Evolutionary conservation across 1,140 invertebrate species (phyloP).

Genomic region (Aphelinus certus): DNA sequence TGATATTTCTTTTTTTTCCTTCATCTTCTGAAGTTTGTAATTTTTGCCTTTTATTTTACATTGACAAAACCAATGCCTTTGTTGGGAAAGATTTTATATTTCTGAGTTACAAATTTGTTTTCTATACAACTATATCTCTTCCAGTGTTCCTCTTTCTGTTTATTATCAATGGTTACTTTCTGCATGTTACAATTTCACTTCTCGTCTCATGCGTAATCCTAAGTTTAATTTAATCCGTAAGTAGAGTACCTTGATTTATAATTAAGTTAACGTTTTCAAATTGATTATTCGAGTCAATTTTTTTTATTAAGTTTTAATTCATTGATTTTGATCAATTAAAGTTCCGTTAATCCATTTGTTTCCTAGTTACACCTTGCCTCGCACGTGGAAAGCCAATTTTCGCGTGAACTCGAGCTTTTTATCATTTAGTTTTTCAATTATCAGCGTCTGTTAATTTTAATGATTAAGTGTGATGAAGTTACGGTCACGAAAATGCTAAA

Average conservation of each 20-base stretch:
- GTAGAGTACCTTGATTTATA: conserved; percentile 31
- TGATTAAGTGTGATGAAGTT: conserved; percentile 23
- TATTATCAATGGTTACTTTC: conserved; percentile 17
- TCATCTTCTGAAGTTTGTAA: too few relatives aligned
- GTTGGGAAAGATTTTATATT: conserved; percentile 17
- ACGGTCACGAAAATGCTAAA: not conserved
- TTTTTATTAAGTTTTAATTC: conserved; percentile 32
- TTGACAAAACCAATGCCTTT: conserved; percentile 12
- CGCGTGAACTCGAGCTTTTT: conserved; percentile 42
- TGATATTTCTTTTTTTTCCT: conserved; percentile 19
- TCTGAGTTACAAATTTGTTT: conserved; percentile 21
- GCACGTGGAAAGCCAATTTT: conserved; percentile 45
- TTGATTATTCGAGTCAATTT: conserved; percentile 34
- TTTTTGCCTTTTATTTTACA: too few relatives aligned
- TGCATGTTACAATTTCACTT: conserved; percentile 28
- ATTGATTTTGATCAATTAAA: conserved; percentile 45
- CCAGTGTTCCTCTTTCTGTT: conserved; percentile 35
- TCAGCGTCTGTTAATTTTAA: conserved; percentile 18
- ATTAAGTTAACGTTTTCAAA: conserved; percentile 25
- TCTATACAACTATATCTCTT: conserved; percentile 29
- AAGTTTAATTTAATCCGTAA: conserved; percentile 24
- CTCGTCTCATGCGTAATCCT: conserved; percentile 21
- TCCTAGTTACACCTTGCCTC: conserved; percentile 52
- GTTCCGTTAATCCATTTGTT: conserved; percentile 51
- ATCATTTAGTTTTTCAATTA: conserved; percentile 31